Evolutionary conservation across 2,888 invertebrate species (phyloP).

Genomic region (Caenorhabditis sulstoni): DNA sequence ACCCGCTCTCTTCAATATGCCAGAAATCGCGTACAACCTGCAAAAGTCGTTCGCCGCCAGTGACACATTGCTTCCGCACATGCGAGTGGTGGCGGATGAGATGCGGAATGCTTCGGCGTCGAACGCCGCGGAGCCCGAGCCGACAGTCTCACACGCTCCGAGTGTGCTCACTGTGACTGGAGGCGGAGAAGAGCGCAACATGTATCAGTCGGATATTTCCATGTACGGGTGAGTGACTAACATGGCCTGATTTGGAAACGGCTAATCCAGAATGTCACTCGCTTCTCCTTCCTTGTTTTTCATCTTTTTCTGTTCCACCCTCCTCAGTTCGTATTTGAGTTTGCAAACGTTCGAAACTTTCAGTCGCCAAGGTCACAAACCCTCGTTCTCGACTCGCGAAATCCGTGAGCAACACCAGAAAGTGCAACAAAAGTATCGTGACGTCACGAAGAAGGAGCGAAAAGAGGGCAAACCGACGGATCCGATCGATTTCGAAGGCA

Average conservation of each 20-base stretch:
- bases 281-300: constrained; percentile 4
- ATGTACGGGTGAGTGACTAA: constrained; percentile 54
- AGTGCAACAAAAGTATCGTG: constrained; percentile 78
- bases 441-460: constrained; percentile 62
- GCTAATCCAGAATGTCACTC: constrained; percentile 34
- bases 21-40: constrained; percentile 38
- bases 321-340: background rate
- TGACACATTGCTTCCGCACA: constrained; percentile 64
- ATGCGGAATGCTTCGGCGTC: constrained; percentile 39
- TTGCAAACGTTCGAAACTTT: constrained; percentile 8
- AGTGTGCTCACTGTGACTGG: constrained; percentile 56
- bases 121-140: constrained; percentile 38
- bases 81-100: constrained; percentile 39
- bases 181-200: constrained; percentile 40
- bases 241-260: background rate
- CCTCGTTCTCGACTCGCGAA: constrained; percentile 73
- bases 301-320: background rate
- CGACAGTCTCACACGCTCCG: constrained; percentile 53
- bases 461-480: constrained; percentile 75
- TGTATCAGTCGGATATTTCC: constrained; percentile 61
- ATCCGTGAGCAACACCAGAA: constrained; percentile 78
- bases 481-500: constrained; percentile 81
- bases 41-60: constrained; percentile 60
- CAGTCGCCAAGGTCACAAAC: constrained; percentile 66
- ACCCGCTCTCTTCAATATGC: constrained; percentile 62